Evolutionary conservation across 2,888 invertebrate genomes (phyloP).

Genomic region (Poecilus cupreus): DNA sequence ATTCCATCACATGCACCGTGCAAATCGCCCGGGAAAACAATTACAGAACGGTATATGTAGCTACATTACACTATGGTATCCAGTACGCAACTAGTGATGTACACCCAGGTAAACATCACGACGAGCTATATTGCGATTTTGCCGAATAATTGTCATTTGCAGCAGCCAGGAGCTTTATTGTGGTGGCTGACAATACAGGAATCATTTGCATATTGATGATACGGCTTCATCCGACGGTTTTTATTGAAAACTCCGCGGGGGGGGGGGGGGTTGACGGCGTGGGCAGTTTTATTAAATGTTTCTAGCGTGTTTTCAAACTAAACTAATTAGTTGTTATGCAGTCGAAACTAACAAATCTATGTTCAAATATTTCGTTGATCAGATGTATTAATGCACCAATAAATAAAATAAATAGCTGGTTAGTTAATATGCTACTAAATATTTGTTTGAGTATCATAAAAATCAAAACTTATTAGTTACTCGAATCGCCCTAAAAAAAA

Average conservation of each 20-base stretch:
- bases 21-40: constrained; percentile 47
- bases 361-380: no score
- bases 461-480: no score
- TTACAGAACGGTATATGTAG: constrained; percentile 22
- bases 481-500: no score
- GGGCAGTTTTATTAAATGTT: no score
- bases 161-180: not conserved
- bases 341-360: no score
- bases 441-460: no score
- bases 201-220: not conserved
- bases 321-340: no score
- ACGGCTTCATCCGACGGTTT: not conserved
- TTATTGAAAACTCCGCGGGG: not conserved
- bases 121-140: constrained; percentile 2
- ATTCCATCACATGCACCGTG: constrained; percentile 40
- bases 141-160: constrained; percentile 4
- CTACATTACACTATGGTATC: not conserved
- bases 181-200: not conserved
- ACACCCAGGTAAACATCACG: not conserved
- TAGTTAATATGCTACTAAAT: no score
- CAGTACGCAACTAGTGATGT: not conserved
- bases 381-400: no score
- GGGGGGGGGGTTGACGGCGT: no score
- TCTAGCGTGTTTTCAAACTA: no score
- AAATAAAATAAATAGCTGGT: no score